Percentiles rank a stretch among this genome's conserved stretches.
Evolutionary conservation across 1,140 invertebrate genomes (phyloP).

Genomic region (Aphaenogaster ashmeadi): DNA sequence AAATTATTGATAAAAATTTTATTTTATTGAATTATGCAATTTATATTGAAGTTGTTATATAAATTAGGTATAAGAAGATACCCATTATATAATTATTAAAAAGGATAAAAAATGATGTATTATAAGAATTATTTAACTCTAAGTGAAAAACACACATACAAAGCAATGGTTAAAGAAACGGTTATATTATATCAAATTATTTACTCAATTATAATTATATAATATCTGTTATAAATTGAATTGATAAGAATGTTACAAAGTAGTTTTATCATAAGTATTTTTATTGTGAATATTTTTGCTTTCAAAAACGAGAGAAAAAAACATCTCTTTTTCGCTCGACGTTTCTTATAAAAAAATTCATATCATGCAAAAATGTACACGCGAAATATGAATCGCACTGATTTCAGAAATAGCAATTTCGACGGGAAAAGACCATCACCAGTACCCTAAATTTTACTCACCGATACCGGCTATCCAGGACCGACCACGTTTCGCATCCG

Average conservation of each 20-base stretch:
- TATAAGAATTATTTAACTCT: background rate
- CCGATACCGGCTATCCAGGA: background rate
- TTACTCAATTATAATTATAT: background rate
- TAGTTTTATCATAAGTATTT: background rate
- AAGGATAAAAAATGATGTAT: too few species aligned
- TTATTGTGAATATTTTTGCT: background rate
- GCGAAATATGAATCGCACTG: background rate
- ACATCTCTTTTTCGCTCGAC: background rate
- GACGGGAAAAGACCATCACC: background rate
- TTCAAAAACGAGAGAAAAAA: background rate
- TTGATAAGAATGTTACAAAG: background rate
- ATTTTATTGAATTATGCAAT: too few species aligned
- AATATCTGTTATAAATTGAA: background rate
- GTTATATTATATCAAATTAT: background rate
- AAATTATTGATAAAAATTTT: too few species aligned
- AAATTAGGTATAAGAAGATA: too few species aligned
- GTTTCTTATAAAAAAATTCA: background rate
- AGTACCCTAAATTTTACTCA: slow-evolving; percentile 10
- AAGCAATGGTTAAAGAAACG: background rate
- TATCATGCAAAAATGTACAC: slow-evolving; percentile 2
- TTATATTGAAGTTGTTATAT: too few species aligned
- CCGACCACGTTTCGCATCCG: background rate
- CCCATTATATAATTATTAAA: too few species aligned
- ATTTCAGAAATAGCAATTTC: slow-evolving; percentile 27
- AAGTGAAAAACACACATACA: background rate